phyloP scores from a whole-genome alignment of 1,140 invertebrate species.

The Zaprionus gabonicus region DNA sequence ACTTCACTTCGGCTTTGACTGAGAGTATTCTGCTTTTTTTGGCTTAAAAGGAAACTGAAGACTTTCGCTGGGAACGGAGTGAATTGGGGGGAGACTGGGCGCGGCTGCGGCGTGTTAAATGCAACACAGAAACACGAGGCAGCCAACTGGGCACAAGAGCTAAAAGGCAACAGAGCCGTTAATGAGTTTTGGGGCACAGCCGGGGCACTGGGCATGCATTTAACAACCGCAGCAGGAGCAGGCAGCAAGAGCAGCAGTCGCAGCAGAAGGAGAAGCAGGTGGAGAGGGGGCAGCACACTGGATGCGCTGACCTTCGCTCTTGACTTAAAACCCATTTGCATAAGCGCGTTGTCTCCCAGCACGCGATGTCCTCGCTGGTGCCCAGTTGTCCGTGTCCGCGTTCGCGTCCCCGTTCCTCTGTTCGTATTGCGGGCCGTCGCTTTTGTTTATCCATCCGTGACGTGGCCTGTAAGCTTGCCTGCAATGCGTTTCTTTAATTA shows the following conservation, averaged over 20 bases:
- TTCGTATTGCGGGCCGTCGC: neutral
- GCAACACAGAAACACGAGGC: conserved; percentile 38
- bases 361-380: neutral
- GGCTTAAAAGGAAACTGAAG: conserved; percentile 51
- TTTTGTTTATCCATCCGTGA: conserved; percentile 52
- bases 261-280: neutral
- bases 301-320: conserved; percentile 73
- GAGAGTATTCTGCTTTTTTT: neutral
- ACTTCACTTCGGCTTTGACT: conserved; percentile 6
- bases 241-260: conserved; percentile 3
- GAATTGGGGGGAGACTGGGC: too few relatives aligned
- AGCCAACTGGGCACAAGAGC: conserved; percentile 35
- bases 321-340: conserved; percentile 77
- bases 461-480: conserved; percentile 43
- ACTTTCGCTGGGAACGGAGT: neutral
- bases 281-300: conserved; percentile 15
- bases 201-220: conserved; percentile 53
- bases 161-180: conserved; percentile 68
- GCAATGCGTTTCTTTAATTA: conserved; percentile 75
- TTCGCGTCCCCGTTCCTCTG: too few relatives aligned
- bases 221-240: conserved; percentile 49
- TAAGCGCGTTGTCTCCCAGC: conserved; percentile 49
- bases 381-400: conserved; percentile 1
- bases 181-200: conserved; percentile 65
- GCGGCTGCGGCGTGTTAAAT: conserved; percentile 50